A percentile compares a stretch with the other conserved stretches of the same genome.
Evolutionary conservation across 1,140 invertebrate species (phyloP).

Genomic region (Andrena cerasifolii): DNA sequence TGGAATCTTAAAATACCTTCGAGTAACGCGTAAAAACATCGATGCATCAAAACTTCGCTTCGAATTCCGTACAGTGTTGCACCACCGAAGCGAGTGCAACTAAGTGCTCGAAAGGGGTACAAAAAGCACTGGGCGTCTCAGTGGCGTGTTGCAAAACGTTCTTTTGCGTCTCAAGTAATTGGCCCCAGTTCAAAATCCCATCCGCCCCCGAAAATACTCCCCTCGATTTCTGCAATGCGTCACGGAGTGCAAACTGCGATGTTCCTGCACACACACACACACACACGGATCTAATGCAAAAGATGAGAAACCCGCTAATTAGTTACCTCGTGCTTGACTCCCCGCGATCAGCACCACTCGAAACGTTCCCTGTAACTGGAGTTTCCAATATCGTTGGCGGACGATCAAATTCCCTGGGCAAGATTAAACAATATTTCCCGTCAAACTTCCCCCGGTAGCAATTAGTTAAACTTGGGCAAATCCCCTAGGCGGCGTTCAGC

Average conservation of each 20-base stretch:
- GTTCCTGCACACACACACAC: background rate
- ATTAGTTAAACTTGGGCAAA: conserved; percentile 1
- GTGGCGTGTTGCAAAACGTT: background rate
- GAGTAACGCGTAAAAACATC: too few relatives aligned
- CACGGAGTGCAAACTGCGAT: background rate
- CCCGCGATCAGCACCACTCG: background rate
- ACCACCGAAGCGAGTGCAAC: too few relatives aligned
- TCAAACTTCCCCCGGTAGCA: background rate
- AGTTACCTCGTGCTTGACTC: background rate
- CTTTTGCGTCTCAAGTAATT: conserved; percentile 8
- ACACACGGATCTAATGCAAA: background rate
- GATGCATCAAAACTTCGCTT: background rate
- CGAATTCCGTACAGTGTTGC: background rate
- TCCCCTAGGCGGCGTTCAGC: background rate
- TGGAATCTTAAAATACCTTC: too few relatives aligned
- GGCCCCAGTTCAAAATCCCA: background rate
- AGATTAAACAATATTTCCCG: conserved; percentile 15
- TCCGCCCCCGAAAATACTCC: background rate
- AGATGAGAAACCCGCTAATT: background rate
- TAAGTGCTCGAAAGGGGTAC: background rate
- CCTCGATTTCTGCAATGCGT: background rate
- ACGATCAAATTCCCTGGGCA: background rate
- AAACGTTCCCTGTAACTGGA: background rate
- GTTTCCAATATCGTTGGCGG: background rate
- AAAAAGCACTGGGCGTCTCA: background rate